Conservation (phyloP, 2,888 invertebrate genomes). For the Augiades crinisus region DNA sequence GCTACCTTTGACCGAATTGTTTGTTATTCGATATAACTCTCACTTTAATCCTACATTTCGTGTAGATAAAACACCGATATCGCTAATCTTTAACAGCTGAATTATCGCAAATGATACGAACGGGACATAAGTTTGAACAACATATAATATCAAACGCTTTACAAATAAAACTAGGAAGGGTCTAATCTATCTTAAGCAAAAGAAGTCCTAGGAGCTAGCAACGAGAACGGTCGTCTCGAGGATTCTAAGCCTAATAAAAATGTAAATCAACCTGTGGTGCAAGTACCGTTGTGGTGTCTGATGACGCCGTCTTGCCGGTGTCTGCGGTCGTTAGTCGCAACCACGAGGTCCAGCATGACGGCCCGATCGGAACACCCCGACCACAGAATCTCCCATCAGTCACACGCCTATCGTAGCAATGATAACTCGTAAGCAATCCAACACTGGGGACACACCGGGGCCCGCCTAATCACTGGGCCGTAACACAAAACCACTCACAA, state of each 20-base stretch:
- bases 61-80: slow-evolving; percentile 15
- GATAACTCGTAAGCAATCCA: slow-evolving; percentile 47
- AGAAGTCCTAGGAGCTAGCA: no score
- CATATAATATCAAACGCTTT: no score
- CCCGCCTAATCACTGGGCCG: slow-evolving; percentile 62
- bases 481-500: slow-evolving; percentile 69
- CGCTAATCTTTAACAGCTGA: background rate
- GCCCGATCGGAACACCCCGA: slow-evolving; percentile 52
- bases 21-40: slow-evolving; percentile 6
- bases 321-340: slow-evolving; percentile 58
- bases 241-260: background rate
- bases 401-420: slow-evolving; percentile 52
- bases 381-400: slow-evolving; percentile 70
- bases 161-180: no score
- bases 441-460: slow-evolving; percentile 60
- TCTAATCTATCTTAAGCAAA: no score
- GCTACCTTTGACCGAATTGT: no score
- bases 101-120: slow-evolving; percentile 5
- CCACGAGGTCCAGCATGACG: slow-evolving; percentile 66
- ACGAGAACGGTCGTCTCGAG: background rate
- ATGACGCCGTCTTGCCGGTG: slow-evolving; percentile 71
- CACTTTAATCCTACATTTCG: slow-evolving; percentile 4
- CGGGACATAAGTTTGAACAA: background rate
- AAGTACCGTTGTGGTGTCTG: slow-evolving; percentile 60
- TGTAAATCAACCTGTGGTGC: slow-evolving; percentile 62